Conservation (phyloP, 2,888 invertebrate species). For the Maniola hyperantus region DNA sequence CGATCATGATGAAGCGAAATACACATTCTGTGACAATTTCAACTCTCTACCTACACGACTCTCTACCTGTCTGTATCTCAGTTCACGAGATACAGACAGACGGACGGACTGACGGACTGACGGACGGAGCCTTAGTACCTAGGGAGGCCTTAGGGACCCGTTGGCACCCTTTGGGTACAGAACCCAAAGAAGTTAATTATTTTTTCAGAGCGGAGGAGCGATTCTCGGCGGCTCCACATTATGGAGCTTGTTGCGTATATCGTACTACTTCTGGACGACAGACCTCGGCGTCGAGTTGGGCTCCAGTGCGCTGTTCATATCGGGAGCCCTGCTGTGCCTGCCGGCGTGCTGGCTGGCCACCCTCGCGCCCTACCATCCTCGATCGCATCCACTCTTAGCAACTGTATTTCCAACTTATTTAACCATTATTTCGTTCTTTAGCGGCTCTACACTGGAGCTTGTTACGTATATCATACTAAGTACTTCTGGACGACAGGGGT, state of each 20-base stretch:
- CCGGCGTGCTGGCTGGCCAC: conserved; percentile 74
- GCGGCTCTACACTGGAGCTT: conserved; percentile 65
- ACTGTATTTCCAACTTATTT: conserved; percentile 47
- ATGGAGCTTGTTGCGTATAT: conserved; percentile 69
- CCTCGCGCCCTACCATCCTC: conserved; percentile 65
- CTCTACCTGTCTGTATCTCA: too few relatives aligned
- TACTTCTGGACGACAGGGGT: conserved; percentile 72
- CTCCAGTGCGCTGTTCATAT: conserved; percentile 57
- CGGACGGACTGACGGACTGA: too few relatives aligned
- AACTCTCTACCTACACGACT: too few relatives aligned
- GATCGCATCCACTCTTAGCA: conserved; percentile 55
- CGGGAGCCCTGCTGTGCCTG: conserved; percentile 67
- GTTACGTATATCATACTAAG: conserved; percentile 70
- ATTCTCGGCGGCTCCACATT: conserved; percentile 65
- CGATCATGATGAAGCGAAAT: too few relatives aligned
- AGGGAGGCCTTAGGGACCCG: too few relatives aligned
- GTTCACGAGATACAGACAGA: too few relatives aligned
- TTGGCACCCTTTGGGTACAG: too few relatives aligned
- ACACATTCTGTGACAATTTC: too few relatives aligned
- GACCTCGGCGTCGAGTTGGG: conserved; percentile 69
- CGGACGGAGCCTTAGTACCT: too few relatives aligned
- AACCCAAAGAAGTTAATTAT: too few relatives aligned
- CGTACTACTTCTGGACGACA: conserved; percentile 75
- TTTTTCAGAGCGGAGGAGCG: conserved; percentile 65
- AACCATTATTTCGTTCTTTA: too few relatives aligned